Evolutionary conservation across 2,888 invertebrate genomes (phyloP), one percentile per base, ranked within the genome.

Genomic region (Pharmacophagus antenor): DNA sequence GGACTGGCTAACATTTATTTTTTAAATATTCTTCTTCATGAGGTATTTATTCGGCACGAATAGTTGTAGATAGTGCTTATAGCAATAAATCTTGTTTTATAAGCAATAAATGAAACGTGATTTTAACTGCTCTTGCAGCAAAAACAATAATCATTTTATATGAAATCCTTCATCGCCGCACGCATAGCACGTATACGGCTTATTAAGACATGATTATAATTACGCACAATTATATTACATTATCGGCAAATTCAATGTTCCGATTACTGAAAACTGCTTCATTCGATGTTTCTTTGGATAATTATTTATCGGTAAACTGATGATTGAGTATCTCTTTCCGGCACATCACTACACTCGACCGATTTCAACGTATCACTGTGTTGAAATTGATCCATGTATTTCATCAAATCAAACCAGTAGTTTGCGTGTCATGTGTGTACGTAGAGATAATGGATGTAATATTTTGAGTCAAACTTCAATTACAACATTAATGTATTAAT

Each of bases 151-250:
- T 4, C n/a, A 42, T 42, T 17, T 17, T 7, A 7, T 27, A 27
- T 42, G n/a, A 22, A 53, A 31, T 23, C 15, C 10, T 18, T 15
- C 51, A 52, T 44, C 18, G 12, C 17, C 49, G 20, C 68, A 69
- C 67, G 67, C 68, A 63, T 56, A 62, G 56, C 67, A 67, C 69
- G 67, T 69, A 61, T 53, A 27, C 3, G 7, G 8, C 44, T 44
- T n/a, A 25, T 23, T 21, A 15, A 53, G 20, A 25, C 18, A 54
- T 42, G 12, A 18, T 7, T 31, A 20, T 22, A 51, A 58, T 2
- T 53, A 58, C 41, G 53, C 48, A 53, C 23, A 41, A 23, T 42
- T 17, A n/a, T 17, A 31, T 31, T 31, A 42, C 17, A 4, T 17
- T 17, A 4, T 42, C 1, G 8, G 42, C 42, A 18, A 17, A 41